A percentile compares a stretch with the other conserved stretches of the same genome.
These are phyloP conservation scores for Psittacus erithacus DNA, from an alignment of 2,113 vertebrate genomes.

Conservation along the genomic window DNA sequence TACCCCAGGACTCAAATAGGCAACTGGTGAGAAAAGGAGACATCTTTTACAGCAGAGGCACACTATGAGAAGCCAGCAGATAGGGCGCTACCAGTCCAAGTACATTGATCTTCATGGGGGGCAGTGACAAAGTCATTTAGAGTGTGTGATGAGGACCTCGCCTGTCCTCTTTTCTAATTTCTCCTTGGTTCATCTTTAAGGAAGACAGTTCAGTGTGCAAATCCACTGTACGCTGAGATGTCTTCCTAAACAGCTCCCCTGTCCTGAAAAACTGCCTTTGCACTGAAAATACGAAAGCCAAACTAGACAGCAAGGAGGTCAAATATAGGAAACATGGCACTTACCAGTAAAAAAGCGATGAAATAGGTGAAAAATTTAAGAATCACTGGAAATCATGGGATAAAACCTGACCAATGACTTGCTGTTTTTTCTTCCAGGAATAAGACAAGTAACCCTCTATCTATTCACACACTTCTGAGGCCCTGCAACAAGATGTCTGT, in stretches of 20 bases:
- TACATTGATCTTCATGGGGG: not conserved
- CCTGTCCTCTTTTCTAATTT: not conserved
- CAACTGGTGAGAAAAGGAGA: not conserved
- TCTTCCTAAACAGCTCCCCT: not conserved
- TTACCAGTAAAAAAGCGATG: rapidly evolving
- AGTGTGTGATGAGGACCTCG: not conserved
- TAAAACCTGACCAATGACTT: not conserved
- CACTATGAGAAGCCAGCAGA: not conserved
- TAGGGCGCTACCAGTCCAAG: not conserved
- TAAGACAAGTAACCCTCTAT: not conserved
- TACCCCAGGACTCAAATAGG: not conserved
- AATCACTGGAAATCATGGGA: not conserved
- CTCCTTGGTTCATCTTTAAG: not conserved
- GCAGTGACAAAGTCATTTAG: not conserved
- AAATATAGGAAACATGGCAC: not conserved
- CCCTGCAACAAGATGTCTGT: not conserved
- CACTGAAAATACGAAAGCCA: not conserved
- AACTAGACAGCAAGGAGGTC: not conserved
- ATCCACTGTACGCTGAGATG: not conserved
- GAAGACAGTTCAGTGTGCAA: not conserved
- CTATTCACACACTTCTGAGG: not conserved
- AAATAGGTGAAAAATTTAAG: not conserved
- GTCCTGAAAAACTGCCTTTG: not conserved
- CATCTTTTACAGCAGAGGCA: not conserved
- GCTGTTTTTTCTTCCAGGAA: not conserved